phyloP scores from a whole-genome alignment of 2,888 invertebrate genomes.

The Epirrita christyi region DNA sequence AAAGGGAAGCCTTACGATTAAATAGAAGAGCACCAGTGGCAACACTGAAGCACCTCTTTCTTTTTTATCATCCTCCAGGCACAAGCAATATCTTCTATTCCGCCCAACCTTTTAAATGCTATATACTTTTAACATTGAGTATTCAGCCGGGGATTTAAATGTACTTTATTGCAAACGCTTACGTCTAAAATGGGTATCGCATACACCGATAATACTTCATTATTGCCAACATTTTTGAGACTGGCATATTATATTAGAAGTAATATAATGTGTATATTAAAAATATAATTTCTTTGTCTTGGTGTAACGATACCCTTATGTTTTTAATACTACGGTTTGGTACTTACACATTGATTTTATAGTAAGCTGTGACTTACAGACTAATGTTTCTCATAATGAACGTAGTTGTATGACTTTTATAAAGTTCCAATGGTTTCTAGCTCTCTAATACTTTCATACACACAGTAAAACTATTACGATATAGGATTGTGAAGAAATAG shows the following conservation, averaged over 20 bases:
- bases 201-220: conserved; percentile 43
- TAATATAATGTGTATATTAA: conserved; percentile 71
- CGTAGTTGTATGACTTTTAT: background rate
- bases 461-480: background rate
- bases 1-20: conserved; percentile 58
- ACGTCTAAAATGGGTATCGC: conserved; percentile 42
- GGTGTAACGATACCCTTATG: conserved; percentile 63
- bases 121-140: conserved; percentile 33
- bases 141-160: conserved; percentile 45
- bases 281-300: conserved; percentile 70
- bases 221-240: conserved; percentile 63
- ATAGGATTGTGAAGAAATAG: conserved; percentile 4
- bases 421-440: conserved; percentile 27
- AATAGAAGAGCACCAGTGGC: conserved; percentile 62
- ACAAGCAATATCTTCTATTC: conserved; percentile 44
- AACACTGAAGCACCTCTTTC: conserved; percentile 66
- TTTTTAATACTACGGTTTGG: conserved; percentile 61
- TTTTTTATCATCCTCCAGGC: conserved; percentile 30
- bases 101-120: conserved; percentile 41
- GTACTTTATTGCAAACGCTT: conserved; percentile 65
- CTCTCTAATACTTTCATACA: background rate
- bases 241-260: conserved; percentile 62
- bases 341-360: conserved; percentile 48
- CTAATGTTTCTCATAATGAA: conserved; percentile 12
- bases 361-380: conserved; percentile 37